Conservation (phyloP, 2,888 invertebrate genomes). For the Pecten maximus region DNA sequence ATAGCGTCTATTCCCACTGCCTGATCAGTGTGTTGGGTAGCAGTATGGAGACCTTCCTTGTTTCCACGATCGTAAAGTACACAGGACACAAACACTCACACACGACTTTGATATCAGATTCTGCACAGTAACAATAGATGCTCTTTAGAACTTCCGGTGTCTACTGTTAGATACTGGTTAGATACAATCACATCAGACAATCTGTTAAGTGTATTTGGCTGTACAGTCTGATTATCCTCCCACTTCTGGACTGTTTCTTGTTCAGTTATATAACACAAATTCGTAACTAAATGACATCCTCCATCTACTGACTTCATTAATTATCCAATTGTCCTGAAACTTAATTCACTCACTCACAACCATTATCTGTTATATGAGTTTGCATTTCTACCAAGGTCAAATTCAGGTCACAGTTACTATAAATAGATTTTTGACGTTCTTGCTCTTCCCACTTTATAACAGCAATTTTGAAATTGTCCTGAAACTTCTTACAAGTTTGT, state of each 20-base stretch:
- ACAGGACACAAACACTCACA: constrained; percentile 21
- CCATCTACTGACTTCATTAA: no score
- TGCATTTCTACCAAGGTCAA: no score
- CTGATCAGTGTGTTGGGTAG: neutral
- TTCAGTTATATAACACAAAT: no score
- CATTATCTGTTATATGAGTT: no score
- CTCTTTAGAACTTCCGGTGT: neutral
- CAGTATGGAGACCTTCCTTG: neutral
- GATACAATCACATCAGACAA: neutral
- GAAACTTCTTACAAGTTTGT: no score
- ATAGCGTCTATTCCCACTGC: neutral
- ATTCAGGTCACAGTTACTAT: no score
- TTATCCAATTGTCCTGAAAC: no score
- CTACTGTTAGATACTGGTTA: neutral
- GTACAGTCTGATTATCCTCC: neutral
- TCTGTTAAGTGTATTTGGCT: neutral
- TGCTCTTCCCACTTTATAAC: no score
- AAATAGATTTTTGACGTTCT: no score
- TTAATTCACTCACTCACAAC: no score
- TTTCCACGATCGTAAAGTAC: neutral
- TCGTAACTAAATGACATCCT: no score
- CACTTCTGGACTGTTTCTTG: neutral
- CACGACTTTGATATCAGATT: neutral
- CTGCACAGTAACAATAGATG: neutral
- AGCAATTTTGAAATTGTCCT: no score